phyloP scores from a whole-genome alignment of 2,888 invertebrate genomes.

The Ophonus ardosiacus region DNA sequence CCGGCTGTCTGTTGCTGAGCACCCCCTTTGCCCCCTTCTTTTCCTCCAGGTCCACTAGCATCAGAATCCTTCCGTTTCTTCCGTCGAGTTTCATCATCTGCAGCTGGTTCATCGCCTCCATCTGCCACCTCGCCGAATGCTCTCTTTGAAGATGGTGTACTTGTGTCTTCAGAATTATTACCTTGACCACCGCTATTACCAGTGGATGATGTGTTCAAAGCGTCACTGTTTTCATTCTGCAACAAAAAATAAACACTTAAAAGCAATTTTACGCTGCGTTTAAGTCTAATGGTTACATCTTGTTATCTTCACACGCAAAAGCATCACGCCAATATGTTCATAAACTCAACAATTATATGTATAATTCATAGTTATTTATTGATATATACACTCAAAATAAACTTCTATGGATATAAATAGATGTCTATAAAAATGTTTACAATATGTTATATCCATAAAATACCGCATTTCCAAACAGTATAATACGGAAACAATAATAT shows the following conservation, averaged over 20 bases:
- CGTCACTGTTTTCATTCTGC: slow-evolving; percentile 69
- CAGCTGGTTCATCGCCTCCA: slow-evolving; percentile 76
- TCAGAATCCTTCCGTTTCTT: slow-evolving; percentile 89
- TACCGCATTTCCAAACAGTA: background rate
- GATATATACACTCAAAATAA: background rate
- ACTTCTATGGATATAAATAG: background rate
- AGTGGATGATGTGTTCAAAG: slow-evolving; percentile 65
- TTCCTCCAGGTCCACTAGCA: slow-evolving; percentile 81
- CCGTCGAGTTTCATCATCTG: slow-evolving; percentile 84
- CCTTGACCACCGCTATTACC: slow-evolving; percentile 65
- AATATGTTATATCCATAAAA: background rate
- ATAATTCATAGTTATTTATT: background rate
- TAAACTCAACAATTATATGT: background rate
- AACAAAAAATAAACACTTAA: slow-evolving; percentile 21
- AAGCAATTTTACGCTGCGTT: background rate
- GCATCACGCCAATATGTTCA: background rate
- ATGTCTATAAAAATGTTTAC: background rate
- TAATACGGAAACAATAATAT: too few species aligned
- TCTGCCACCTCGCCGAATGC: slow-evolving; percentile 78
- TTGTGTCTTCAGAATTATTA: slow-evolving; percentile 71
- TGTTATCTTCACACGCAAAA: background rate
- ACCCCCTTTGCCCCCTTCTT: slow-evolving; percentile 78
- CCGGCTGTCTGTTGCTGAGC: slow-evolving; percentile 75
- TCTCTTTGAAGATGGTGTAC: slow-evolving; percentile 71
- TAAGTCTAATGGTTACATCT: too few species aligned